Evolutionary conservation across 1,140 invertebrate genomes (phyloP).

Genomic region (Drosophila virilis): DNA sequence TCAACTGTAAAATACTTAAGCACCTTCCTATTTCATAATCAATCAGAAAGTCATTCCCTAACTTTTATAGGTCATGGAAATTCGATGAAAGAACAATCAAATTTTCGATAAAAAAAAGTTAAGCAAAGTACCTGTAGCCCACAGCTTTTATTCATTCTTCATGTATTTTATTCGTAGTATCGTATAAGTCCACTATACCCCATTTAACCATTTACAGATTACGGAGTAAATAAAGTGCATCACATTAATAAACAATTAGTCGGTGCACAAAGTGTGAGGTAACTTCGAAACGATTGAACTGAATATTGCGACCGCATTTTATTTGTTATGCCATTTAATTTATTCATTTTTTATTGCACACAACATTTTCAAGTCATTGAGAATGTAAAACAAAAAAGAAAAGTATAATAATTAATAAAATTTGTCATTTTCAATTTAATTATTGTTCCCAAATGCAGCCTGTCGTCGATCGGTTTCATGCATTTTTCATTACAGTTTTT

Average conservation of each 20-base stretch:
- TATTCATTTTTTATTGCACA: conserved; percentile 57
- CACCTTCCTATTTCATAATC: too few species aligned
- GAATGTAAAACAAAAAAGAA: conserved; percentile 20
- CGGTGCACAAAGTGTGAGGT: conserved; percentile 2
- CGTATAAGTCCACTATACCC: background rate
- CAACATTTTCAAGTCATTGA: conserved; percentile 23
- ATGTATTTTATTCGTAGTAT: background rate
- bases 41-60: too few species aligned
- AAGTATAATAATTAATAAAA: conserved; percentile 45
- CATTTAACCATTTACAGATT: background rate
- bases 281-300: conserved; percentile 6
- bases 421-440: conserved; percentile 72
- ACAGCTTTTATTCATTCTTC: too few species aligned
- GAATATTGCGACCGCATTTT: conserved; percentile 58
- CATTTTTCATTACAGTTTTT: conserved; percentile 69
- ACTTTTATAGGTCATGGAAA: too few species aligned
- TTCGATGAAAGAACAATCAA: too few species aligned
- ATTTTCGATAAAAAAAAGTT: too few species aligned
- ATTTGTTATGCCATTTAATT: conserved; percentile 69
- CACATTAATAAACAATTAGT: conserved; percentile 42
- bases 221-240: conserved; percentile 21
- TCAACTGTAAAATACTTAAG: too few species aligned
- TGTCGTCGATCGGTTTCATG: conserved; percentile 51
- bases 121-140: too few species aligned
- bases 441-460: conserved; percentile 45